Conservation (phyloP, 1,140 invertebrate genomes). For the Panulirus ornatus region DNA sequence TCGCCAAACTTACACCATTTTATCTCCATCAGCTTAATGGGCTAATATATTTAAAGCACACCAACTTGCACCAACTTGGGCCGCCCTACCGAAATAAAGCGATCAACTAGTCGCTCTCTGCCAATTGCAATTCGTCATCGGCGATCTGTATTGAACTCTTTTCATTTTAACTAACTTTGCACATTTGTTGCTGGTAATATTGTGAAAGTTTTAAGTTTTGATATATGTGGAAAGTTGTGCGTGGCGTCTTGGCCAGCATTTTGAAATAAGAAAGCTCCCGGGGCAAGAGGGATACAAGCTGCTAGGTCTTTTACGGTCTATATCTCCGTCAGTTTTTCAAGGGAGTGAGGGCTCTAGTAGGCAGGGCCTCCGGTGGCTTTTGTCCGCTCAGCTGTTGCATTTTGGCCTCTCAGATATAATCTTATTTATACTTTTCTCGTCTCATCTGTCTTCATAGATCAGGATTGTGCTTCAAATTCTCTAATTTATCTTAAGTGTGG, state of each 20-base stretch:
- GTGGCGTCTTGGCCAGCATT: conserved; percentile 71
- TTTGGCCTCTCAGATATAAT: conserved; percentile 70
- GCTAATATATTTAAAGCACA: conserved; percentile 58
- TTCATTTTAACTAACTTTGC: conserved; percentile 73
- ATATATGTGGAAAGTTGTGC: conserved; percentile 72
- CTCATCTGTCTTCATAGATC: conserved; percentile 72
- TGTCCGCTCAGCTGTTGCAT: conserved; percentile 58
- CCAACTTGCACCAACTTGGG: conserved; percentile 38
- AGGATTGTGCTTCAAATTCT: conserved; percentile 73
- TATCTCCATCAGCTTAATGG: conserved; percentile 50
- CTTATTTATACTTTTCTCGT: conserved; percentile 73
- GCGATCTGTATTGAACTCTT: conserved; percentile 72
- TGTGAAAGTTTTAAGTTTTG: conserved; percentile 73
- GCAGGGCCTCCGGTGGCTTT: conserved; percentile 19
- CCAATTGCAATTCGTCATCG: conserved; percentile 71
- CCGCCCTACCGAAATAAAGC: conserved; percentile 14
- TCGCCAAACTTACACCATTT: conserved; percentile 57
- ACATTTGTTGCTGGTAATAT: conserved; percentile 73
- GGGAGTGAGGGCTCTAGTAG: conserved; percentile 23
- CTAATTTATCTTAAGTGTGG: conserved; percentile 73
- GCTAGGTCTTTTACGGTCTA: conserved; percentile 2
- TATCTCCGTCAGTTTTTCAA: background rate
- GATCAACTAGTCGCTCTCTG: conserved; percentile 37
- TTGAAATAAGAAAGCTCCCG: conserved; percentile 66
- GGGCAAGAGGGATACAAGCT: conserved; percentile 45